phyloP scores from a whole-genome alignment of 1,140 invertebrate species.

The Sitobion miscanthi region DNA sequence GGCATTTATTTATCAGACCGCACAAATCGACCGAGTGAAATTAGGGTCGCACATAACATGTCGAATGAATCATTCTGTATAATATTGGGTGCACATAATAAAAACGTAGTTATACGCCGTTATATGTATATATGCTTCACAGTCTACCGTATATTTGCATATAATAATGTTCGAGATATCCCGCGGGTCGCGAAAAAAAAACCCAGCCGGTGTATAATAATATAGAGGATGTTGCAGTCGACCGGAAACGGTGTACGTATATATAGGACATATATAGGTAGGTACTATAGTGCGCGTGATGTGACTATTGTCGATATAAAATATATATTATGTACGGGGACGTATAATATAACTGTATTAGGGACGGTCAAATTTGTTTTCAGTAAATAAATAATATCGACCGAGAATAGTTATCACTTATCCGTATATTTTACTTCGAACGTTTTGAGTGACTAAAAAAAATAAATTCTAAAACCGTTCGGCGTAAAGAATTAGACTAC shows the following conservation, averaged over 20 bases:
- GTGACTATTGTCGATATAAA: background rate
- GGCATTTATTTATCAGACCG: background rate
- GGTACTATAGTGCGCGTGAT: background rate
- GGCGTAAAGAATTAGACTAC: too few species aligned
- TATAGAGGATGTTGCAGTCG: background rate
- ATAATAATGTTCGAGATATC: background rate
- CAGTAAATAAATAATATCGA: too few species aligned
- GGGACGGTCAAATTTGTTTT: too few species aligned
- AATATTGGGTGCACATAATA: background rate
- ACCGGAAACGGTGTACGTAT: background rate
- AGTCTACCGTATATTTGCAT: background rate
- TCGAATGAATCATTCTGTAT: slow-evolving; percentile 10
- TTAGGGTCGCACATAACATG: background rate
- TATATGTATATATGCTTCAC: background rate
- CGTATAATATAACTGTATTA: too few species aligned
- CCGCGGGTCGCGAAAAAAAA: background rate
- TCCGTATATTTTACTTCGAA: too few species aligned
- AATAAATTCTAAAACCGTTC: too few species aligned
- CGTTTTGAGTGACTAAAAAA: too few species aligned
- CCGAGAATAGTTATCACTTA: too few species aligned
- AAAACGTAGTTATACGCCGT: background rate
- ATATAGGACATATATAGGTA: background rate
- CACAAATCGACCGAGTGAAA: background rate
- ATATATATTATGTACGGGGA: background rate
- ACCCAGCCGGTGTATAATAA: background rate